Evolutionary conservation across 2,113 vertebrate genomes (phyloP).

Genomic region (Pantherophis guttatus): DNA sequence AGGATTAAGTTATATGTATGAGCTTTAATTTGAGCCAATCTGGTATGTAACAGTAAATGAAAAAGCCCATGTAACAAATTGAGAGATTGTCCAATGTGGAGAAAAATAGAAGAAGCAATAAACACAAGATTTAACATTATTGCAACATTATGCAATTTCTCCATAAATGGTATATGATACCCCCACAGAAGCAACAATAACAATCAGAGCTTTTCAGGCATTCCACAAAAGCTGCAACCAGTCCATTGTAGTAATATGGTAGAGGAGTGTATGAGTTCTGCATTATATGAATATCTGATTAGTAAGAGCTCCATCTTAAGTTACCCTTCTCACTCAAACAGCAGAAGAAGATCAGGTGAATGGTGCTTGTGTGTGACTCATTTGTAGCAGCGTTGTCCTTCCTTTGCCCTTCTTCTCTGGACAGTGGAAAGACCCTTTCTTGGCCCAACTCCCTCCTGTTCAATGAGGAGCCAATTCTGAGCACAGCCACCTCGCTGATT

Average conservation of each 20-base stretch:
- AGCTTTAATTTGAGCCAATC: neutral
- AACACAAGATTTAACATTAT: neutral
- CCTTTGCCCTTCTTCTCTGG: constrained; percentile 2
- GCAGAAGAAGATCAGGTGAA: neutral
- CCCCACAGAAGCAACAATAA: neutral
- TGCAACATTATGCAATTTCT: neutral
- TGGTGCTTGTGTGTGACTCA: neutral
- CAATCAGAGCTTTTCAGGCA: neutral
- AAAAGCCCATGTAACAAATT: neutral
- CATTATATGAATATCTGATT: neutral
- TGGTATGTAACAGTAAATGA: neutral
- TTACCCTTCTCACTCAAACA: neutral
- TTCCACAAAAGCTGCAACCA: too few relatives aligned
- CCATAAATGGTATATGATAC: neutral
- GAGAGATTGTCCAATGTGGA: neutral
- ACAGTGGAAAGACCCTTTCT: constrained; percentile 16
- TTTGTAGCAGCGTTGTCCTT: neutral
- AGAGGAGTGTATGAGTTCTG: neutral
- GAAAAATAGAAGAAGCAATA: neutral
- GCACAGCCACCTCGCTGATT: constrained; percentile 56
- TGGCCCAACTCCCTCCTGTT: constrained; percentile 21
- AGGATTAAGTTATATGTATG: neutral
- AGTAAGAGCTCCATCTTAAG: neutral
- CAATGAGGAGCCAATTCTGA: constrained; percentile 40
- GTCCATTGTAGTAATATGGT: neutral